These are phyloP conservation scores for Sus cebifrons DNA, from an alignment of 2,797 vertebrate species.

Conservation along the genomic window DNA sequence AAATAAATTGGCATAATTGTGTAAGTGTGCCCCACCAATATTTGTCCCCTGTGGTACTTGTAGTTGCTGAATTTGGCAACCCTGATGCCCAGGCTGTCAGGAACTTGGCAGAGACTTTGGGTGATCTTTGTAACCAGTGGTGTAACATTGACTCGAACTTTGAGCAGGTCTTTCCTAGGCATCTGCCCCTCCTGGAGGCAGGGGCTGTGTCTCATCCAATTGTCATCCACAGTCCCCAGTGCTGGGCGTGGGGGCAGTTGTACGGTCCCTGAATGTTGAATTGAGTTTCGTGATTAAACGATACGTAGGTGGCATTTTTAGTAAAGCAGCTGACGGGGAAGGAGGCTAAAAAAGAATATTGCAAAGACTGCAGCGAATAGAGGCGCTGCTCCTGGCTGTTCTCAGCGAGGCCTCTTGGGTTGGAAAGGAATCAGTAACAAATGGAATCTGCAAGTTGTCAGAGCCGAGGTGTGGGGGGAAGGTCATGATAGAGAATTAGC, in stretches of 20 bases:
- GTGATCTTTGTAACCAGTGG: neutral
- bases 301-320: neutral
- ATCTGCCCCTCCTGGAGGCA: neutral
- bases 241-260: neutral
- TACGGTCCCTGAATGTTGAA: neutral
- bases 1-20: neutral
- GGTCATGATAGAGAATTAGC: too few relatives aligned
- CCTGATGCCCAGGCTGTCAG: neutral
- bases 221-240: neutral
- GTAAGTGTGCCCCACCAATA: neutral
- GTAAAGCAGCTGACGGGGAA: neutral
- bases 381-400: neutral
- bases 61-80: neutral
- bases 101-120: neutral
- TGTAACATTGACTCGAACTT: neutral
- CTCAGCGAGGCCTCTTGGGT: accelerated
- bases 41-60: neutral
- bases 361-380: neutral
- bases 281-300: neutral
- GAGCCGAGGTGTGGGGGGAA: neutral
- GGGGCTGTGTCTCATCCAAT: neutral
- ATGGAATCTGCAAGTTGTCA: accelerated
- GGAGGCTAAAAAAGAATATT: neutral
- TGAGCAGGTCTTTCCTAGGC: neutral
- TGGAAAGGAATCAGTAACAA: neutral